Percentiles rank a stretch among this genome's conserved stretches.
These are phyloP conservation scores for Tillus elongatus DNA, from an alignment of 2,888 invertebrate species.

Conservation along the genomic window DNA sequence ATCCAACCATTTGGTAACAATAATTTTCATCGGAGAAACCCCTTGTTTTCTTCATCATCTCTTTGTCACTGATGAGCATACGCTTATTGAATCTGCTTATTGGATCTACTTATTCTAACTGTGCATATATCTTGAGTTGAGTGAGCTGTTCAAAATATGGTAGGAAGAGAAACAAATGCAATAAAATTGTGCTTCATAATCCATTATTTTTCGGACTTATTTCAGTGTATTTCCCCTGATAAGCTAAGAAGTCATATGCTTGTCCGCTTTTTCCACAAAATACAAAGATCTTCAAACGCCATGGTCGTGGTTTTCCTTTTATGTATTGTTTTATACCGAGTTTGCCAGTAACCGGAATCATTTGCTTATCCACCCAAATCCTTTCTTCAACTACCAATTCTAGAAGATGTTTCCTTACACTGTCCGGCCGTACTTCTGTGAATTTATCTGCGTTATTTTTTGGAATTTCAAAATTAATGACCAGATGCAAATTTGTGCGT, in stretches of 20 bases:
- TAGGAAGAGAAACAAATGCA: conserved; percentile 18
- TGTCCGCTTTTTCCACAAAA: conserved; percentile 24
- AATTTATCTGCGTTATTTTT: conserved; percentile 16
- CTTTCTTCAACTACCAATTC: conserved; percentile 11
- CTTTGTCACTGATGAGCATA: conserved; percentile 12
- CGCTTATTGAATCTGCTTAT: too few relatives aligned
- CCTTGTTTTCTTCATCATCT: conserved; percentile 12
- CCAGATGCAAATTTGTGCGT: conserved; percentile 19
- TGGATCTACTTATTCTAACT: too few relatives aligned
- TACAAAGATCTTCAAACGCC: conserved; percentile 22
- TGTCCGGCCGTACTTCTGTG: conserved; percentile 22
- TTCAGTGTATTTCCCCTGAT: conserved; percentile 20
- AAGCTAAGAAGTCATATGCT: conserved; percentile 24
- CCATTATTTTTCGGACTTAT: conserved; percentile 10
- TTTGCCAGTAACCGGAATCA: conserved; percentile 11
- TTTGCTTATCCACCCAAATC: conserved; percentile 11
- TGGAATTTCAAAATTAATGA: conserved; percentile 18
- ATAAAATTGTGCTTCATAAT: too few relatives aligned
- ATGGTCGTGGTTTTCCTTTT: conserved; percentile 16
- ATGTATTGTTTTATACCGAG: conserved; percentile 12
- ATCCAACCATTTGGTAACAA: conserved; percentile 19
- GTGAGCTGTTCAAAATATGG: too few relatives aligned
- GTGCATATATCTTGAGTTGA: too few relatives aligned
- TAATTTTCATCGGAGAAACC: conserved; percentile 12
- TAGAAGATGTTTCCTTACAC: conserved; percentile 18